Conservation (phyloP, 2,113 vertebrate genomes). For the Limanda limanda region DNA sequence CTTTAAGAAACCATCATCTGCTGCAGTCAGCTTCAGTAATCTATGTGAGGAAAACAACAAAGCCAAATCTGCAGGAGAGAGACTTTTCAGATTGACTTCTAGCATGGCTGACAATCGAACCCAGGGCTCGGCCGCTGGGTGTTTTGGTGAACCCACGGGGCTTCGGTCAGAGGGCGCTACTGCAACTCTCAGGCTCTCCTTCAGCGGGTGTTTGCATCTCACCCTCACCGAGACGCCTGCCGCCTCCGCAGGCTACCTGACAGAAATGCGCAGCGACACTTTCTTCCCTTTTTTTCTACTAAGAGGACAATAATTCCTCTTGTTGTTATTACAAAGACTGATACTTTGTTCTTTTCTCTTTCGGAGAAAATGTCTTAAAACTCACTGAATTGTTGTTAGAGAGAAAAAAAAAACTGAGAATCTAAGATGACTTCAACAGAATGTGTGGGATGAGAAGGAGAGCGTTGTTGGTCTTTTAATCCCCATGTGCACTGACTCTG, state of each 20-base stretch:
- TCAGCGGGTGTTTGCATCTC: constrained; percentile 72
- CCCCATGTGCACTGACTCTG: constrained; percentile 57
- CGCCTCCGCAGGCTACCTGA: constrained; percentile 75
- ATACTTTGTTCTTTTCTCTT: constrained; percentile 69
- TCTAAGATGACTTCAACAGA: constrained; percentile 67
- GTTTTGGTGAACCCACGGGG: constrained; percentile 32
- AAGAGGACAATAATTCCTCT: constrained; percentile 65
- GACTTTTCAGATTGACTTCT: constrained; percentile 47
- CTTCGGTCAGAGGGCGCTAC: constrained; percentile 55
- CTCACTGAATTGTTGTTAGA: constrained; percentile 58
- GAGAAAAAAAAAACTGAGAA: constrained; percentile 25
- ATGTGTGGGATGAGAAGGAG: constrained; percentile 72
- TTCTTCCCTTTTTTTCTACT: constrained; percentile 82
- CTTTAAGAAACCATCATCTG: constrained; percentile 61
- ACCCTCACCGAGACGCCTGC: constrained; percentile 74
- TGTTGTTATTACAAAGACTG: constrained; percentile 67
- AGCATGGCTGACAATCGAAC: constrained; percentile 65
- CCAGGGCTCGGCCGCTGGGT: constrained; percentile 28
- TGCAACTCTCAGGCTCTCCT: constrained; percentile 74
- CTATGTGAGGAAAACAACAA: constrained; percentile 74
- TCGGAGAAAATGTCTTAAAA: constrained; percentile 80
- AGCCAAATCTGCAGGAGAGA: constrained; percentile 72
- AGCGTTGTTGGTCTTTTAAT: constrained; percentile 57
- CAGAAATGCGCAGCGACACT: constrained; percentile 85
- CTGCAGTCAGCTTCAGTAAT: constrained; percentile 65